These are phyloP conservation scores for Spea hammondii DNA, from an alignment of 2,797 vertebrate species.

Conservation along the genomic window DNA sequence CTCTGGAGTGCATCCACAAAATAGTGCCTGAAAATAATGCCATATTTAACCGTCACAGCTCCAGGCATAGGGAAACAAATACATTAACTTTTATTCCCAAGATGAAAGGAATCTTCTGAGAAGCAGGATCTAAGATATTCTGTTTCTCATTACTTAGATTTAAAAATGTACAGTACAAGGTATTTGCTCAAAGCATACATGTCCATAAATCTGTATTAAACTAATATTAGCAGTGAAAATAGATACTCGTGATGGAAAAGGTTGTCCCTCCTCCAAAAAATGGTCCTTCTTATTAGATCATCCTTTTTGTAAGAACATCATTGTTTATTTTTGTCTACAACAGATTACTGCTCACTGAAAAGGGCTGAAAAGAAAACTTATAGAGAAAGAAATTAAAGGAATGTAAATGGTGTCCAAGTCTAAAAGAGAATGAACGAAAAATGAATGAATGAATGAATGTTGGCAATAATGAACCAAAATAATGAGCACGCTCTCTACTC, in stretches of 20 bases:
- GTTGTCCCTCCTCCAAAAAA: too few species aligned
- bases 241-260: too few species aligned
- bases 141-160: background rate
- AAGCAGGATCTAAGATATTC: background rate
- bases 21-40: constrained; percentile 15
- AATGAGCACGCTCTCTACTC: too few species aligned
- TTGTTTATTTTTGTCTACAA: too few species aligned
- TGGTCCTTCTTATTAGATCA: too few species aligned
- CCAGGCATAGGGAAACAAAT: constrained; percentile 26
- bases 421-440: background rate
- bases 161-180: background rate
- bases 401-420: background rate
- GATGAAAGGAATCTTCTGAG: constrained; percentile 27
- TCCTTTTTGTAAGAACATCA: too few species aligned
- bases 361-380: too few species aligned
- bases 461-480: too few species aligned
- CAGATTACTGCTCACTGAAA: too few species aligned
- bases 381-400: too few species aligned
- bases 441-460: too few species aligned
- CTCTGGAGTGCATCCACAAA: constrained; percentile 24
- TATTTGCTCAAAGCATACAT: background rate
- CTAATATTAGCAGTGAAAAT: background rate
- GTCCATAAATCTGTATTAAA: background rate
- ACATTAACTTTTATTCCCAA: constrained; percentile 31
- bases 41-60: constrained; percentile 34